These are phyloP conservation scores for Lanius collurio DNA, from an alignment of 2,113 vertebrate species.

Conservation along the genomic window DNA sequence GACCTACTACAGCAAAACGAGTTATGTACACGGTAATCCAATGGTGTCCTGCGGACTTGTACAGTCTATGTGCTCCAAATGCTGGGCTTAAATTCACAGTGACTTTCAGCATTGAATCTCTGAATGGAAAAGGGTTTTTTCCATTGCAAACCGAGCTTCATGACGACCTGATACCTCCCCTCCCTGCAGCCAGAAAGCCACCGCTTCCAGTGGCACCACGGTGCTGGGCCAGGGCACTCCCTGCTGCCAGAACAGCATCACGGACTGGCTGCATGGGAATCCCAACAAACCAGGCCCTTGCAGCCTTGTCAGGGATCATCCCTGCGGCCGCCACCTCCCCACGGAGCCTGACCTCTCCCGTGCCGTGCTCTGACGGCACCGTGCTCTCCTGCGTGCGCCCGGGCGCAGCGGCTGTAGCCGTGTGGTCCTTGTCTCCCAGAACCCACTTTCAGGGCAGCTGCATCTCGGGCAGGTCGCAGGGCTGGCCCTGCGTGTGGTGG, in stretches of 20 bases:
- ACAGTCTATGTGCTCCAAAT: background rate
- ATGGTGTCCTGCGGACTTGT: background rate
- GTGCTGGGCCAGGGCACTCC: background rate
- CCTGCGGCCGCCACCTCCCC: background rate
- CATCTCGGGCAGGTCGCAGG: constrained; percentile 80
- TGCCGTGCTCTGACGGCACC: accelerated
- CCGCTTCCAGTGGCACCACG: background rate
- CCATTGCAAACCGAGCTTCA: background rate
- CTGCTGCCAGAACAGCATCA: background rate
- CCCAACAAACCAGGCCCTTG: background rate
- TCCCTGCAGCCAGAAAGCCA: background rate
- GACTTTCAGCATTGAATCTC: constrained; percentile 36
- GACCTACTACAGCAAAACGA: background rate
- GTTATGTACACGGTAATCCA: background rate
- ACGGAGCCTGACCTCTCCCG: background rate
- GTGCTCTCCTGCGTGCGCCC: accelerated
- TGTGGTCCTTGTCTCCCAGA: background rate
- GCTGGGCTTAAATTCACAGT: constrained; percentile 58
- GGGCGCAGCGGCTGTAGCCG: background rate
- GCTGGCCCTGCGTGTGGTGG: constrained; percentile 60
- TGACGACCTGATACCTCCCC: background rate
- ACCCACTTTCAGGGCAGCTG: constrained; percentile 68
- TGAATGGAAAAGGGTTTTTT: background rate
- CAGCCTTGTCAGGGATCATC: background rate
- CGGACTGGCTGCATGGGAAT: accelerated